These are phyloP conservation scores for Megalops cyprinoides DNA, from an alignment of 2,797 vertebrate genomes.

Conservation along the genomic window DNA sequence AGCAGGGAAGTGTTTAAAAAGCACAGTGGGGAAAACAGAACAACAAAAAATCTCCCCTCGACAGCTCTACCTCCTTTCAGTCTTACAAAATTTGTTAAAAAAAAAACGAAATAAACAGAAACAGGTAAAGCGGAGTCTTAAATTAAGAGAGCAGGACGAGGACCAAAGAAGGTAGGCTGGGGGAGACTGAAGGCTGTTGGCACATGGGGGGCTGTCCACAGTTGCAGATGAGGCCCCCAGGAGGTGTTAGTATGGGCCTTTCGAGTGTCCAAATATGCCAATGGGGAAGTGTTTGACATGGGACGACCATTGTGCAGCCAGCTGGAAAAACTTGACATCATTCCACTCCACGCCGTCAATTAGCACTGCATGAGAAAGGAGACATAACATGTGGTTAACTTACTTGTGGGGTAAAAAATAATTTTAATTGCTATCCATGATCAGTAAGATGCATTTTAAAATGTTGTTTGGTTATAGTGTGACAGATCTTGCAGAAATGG, in stretches of 20 bases:
- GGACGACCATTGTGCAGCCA: slow-evolving; percentile 97
- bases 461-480: neutral
- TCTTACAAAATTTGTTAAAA: slow-evolving; percentile 66
- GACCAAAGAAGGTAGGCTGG: slow-evolving; percentile 23
- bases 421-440: neutral
- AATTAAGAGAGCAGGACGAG: slow-evolving; percentile 61
- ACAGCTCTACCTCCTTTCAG: slow-evolving; percentile 52
- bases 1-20: slow-evolving; percentile 64
- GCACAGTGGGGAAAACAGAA: slow-evolving; percentile 39
- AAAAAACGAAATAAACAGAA: slow-evolving; percentile 45
- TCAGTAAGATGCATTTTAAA: neutral
- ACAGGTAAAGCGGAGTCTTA: slow-evolving; percentile 55
- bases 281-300: slow-evolving; percentile 98
- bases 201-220: slow-evolving; percentile 56
- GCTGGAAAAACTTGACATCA: slow-evolving; percentile 98
- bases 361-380: slow-evolving; percentile 75
- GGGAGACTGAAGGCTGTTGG: slow-evolving; percentile 61
- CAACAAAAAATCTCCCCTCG: slow-evolving; percentile 58
- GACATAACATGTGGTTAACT: too few species aligned
- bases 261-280: slow-evolving; percentile 92
- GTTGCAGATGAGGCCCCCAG: slow-evolving; percentile 53
- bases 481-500: neutral
- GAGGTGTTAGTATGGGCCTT: slow-evolving; percentile 81
- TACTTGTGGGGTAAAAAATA: too few species aligned
- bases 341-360: slow-evolving; percentile 97